phyloP scores from a whole-genome alignment of 2,797 vertebrate species.

The Sphenopsis melanotis region DNA sequence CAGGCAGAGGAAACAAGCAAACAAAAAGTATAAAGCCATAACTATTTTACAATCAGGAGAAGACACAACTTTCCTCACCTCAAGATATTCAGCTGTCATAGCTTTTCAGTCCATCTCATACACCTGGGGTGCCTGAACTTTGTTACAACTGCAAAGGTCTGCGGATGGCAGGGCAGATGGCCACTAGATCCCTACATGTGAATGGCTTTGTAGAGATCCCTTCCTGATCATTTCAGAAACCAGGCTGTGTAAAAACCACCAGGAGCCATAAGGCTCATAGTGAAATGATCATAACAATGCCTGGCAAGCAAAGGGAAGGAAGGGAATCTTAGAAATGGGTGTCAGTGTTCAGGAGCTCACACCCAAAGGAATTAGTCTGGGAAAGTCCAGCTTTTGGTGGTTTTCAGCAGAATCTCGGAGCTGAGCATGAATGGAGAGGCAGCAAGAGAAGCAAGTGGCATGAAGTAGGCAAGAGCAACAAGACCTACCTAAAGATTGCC shows the following conservation, averaged over 20 bases:
- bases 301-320: not conserved
- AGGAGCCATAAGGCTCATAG: not conserved
- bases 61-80: not conserved
- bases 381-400: not conserved
- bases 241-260: not conserved
- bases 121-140: not conserved
- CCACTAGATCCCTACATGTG: rapidly evolving
- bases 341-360: not conserved
- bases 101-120: not conserved
- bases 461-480: not conserved
- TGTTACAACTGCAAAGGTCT: not conserved
- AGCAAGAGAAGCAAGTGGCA: not conserved
- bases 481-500: not conserved
- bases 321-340: not conserved
- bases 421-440: not conserved
- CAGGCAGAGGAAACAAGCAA: not conserved
- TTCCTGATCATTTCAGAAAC: not conserved
- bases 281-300: not conserved
- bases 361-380: not conserved
- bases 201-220: not conserved
- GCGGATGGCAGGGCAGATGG: not conserved
- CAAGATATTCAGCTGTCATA: not conserved
- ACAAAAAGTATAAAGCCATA: not conserved
- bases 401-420: not conserved
- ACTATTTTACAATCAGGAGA: not conserved